Evolutionary conservation across 2,113 vertebrate species (phyloP).

Genomic region (Urocynchramus pylzowi): DNA sequence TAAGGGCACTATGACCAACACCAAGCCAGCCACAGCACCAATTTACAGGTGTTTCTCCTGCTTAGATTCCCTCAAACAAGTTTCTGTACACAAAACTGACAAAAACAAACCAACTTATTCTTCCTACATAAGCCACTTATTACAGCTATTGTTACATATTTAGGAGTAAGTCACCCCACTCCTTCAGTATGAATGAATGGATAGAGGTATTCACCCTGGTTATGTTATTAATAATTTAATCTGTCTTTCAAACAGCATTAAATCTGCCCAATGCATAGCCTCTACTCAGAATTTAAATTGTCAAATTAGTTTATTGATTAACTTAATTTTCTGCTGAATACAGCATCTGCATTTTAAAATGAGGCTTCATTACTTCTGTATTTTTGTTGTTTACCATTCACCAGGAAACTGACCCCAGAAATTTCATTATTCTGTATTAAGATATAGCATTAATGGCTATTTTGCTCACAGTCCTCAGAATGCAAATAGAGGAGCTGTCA

Average conservation of each 20-base stretch:
- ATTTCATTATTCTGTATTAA: constrained; percentile 42
- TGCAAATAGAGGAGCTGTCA: constrained; percentile 4
- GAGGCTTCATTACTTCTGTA: constrained; percentile 56
- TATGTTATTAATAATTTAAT: constrained; percentile 8
- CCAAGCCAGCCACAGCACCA: neutral
- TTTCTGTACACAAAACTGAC: neutral
- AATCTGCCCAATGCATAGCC: neutral
- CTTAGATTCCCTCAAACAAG: neutral
- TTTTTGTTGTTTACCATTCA: constrained; percentile 47
- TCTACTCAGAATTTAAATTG: constrained; percentile 4
- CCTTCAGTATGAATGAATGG: neutral
- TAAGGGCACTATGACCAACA: neutral
- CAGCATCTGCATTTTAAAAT: constrained; percentile 45
- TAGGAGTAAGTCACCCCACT: neutral
- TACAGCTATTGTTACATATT: neutral
- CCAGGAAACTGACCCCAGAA: neutral
- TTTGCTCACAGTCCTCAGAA: neutral
- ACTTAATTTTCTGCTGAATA: constrained; percentile 50
- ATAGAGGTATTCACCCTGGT: neutral
- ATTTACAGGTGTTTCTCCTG: neutral
- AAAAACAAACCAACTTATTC: neutral
- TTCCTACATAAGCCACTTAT: neutral
- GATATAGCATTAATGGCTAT: neutral
- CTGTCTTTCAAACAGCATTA: neutral
- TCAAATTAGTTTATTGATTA: constrained; percentile 32